phyloP scores from a whole-genome alignment of 2,113 vertebrate genomes.

The Toxotes chatareus region DNA sequence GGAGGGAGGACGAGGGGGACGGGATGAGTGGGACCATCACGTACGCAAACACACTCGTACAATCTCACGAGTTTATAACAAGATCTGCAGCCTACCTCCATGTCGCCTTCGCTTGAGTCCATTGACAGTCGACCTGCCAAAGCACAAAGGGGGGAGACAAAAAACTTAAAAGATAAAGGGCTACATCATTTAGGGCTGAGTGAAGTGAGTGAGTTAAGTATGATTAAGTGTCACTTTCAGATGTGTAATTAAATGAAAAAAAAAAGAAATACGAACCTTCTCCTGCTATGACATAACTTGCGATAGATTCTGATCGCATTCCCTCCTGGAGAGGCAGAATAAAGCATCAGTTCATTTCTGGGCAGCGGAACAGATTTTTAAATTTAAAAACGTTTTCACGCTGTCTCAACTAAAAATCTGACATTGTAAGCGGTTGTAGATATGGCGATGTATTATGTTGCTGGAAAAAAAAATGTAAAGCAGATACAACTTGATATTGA shows the following conservation, averaged over 20 bases:
- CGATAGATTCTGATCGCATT: constrained; percentile 69
- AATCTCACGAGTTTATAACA: neutral
- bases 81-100: constrained; percentile 74
- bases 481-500: too few relatives aligned
- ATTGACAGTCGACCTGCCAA: constrained; percentile 85
- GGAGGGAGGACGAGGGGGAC: constrained; percentile 80
- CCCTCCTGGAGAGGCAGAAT: constrained; percentile 73
- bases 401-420: too few relatives aligned
- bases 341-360: neutral
- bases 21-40: constrained; percentile 57
- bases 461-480: too few relatives aligned
- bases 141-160: constrained; percentile 6
- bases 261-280: constrained; percentile 71
- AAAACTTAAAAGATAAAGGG: too few relatives aligned
- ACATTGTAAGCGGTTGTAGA: too few relatives aligned
- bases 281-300: constrained; percentile 76
- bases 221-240: too few relatives aligned
- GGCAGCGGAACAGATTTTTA: neutral
- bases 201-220: too few relatives aligned
- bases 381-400: too few relatives aligned
- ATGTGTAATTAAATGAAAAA: neutral
- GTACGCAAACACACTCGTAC: constrained; percentile 36
- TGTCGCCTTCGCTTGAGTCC: constrained; percentile 89
- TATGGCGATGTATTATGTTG: too few relatives aligned
- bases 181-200: neutral